Evolutionary conservation across 2,113 vertebrate genomes (phyloP), one percentile per base, ranked within the genome.

Genomic region (Vulpes ferrilata): DNA sequence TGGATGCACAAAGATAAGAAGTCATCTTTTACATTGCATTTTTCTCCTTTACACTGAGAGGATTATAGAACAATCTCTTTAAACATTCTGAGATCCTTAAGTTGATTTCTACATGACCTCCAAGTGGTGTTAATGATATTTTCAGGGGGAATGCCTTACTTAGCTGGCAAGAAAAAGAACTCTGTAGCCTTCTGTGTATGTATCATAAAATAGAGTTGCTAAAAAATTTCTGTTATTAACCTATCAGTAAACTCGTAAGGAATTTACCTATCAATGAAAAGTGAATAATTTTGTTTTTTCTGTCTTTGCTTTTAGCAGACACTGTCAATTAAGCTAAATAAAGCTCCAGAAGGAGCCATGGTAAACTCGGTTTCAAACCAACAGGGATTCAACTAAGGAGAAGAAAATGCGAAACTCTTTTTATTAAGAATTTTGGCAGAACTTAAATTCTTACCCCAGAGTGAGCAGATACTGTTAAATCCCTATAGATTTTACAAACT

Each of bases 391-490:
- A 73, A 67, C 12, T 57, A 80, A 91, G 97, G 82, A 97, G 95
- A 80, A 97, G 95, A 80, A 97, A 98, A 65, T 59, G 25, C 73
- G 80, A 88, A 82, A 96, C 67, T 96, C 59, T 74, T 93, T 97
- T 92, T 64, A 89, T 95, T 97, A 96, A 82, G 65, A 92, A 90
- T 92, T 96, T 84, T 88, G 97, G 59, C 57, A 98, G 87, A 97
- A 97, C 57, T 96, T 97, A 90, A 38, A 96, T 81, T 90, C 89
- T 30, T 94, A 92, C 69, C 88, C 84, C 78, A 95, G 74, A 95
- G 30, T 78, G 38, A 94, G 67, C 65, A 43, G 64, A 15, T 35
- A 22, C 43, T 79, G 81, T 23, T 71, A 90, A 96, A 84, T 83
- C 65, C 20, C 85, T 51, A 25, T 0, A 86, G 92, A 80, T 89